These are phyloP conservation scores for Teleogryllus occipitalis DNA, from an alignment of 1,140 invertebrate species.

Conservation along the genomic window DNA sequence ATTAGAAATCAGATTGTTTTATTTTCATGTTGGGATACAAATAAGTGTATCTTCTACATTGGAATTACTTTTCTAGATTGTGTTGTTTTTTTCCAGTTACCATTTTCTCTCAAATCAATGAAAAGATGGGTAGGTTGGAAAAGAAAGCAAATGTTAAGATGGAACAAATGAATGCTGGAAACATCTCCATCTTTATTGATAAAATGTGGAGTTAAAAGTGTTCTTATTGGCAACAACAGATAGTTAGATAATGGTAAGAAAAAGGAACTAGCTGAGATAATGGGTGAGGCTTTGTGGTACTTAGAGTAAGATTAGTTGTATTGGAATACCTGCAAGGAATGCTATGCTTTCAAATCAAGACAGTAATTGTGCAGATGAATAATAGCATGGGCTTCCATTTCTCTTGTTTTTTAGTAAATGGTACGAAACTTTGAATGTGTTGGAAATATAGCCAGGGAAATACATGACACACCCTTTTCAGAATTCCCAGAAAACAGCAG, in stretches of 20 bases:
- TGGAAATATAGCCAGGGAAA: too few species aligned
- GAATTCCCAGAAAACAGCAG: neutral
- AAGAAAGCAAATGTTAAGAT: neutral
- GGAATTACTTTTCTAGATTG: neutral
- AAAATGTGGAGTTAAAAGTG: too few species aligned
- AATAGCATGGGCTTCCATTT: neutral
- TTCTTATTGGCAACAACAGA: too few species aligned
- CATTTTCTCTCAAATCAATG: neutral
- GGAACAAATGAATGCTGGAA: neutral
- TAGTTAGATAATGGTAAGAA: too few species aligned
- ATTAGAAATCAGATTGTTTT: neutral
- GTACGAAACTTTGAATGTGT: neutral
- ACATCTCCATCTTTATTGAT: too few species aligned
- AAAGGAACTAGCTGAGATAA: neutral
- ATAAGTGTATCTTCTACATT: neutral
- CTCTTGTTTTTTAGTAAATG: neutral
- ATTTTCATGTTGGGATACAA: neutral
- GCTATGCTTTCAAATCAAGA: neutral
- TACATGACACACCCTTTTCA: neutral
- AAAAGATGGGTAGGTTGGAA: neutral
- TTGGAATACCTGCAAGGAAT: neutral
- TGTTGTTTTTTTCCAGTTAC: neutral
- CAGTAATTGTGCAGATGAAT: neutral
- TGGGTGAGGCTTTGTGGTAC: neutral
- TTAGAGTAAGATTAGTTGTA: neutral